Conservation (phyloP, 2,113 vertebrate species). For the Nibea albiflora region DNA sequence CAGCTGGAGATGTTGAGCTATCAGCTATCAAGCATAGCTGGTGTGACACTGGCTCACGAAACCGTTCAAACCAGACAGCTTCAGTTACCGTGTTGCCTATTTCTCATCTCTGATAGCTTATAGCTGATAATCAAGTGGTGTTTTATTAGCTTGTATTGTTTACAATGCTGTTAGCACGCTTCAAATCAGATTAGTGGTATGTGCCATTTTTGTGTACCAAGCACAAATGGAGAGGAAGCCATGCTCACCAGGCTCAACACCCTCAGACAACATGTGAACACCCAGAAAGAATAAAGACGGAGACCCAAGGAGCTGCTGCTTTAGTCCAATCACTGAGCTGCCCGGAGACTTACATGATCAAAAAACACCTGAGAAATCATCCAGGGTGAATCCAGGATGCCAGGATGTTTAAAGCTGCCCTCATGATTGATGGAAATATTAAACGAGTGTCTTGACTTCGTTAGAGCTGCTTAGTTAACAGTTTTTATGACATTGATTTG, state of each 20-base stretch:
- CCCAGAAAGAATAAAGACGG: background rate
- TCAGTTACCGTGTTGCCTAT: too few species aligned
- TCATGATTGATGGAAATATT: background rate
- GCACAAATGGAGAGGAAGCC: background rate
- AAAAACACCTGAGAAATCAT: background rate
- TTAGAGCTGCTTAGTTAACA: background rate
- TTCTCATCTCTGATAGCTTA: too few species aligned
- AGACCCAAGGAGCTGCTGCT: background rate
- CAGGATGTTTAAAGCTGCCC: background rate
- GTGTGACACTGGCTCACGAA: too few species aligned
- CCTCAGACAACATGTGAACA: background rate
- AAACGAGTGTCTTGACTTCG: background rate
- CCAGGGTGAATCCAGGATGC: background rate
- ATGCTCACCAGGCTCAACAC: background rate
- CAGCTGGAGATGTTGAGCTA: too few species aligned
- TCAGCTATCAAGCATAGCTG: too few species aligned
- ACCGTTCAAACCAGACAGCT: too few species aligned
- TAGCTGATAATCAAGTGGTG: too few species aligned
- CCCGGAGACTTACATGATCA: background rate
- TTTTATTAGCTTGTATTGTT: too few species aligned
- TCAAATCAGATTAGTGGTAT: too few species aligned
- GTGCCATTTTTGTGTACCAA: too few species aligned
- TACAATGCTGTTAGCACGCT: too few species aligned
- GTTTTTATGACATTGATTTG: conserved; percentile 13
- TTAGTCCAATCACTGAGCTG: background rate